A percentile compares a stretch with the other conserved stretches of the same genome.
phyloP scores from a whole-genome alignment of 2,113 vertebrate genomes.

The Nicator chloris region DNA sequence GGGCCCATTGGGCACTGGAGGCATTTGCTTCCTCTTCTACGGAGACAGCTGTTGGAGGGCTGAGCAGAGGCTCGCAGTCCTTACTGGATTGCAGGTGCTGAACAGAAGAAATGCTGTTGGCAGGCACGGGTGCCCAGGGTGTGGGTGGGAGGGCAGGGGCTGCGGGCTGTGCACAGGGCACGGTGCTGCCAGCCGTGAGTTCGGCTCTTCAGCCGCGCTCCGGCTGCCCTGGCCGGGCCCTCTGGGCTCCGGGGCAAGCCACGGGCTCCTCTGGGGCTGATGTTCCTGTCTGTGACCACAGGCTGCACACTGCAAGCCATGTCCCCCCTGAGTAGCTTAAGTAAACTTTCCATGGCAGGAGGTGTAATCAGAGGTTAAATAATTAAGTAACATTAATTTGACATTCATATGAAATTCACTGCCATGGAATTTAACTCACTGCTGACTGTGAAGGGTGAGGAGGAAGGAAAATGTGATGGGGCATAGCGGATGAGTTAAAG shows the following conservation, averaged over 20 bases:
- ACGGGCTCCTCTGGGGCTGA: fast-evolving
- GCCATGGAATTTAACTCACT: fast-evolving
- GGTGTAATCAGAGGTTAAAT: background rate
- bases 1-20: background rate
- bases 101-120: fast-evolving
- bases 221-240: background rate
- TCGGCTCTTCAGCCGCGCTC: background rate
- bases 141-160: fast-evolving
- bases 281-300: background rate
- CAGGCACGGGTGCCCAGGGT: fast-evolving
- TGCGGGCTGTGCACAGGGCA: fast-evolving
- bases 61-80: too few species aligned
- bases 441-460: background rate
- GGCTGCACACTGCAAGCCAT: background rate
- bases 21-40: background rate
- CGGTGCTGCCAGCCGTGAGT: fast-evolving
- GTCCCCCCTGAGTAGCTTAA: background rate
- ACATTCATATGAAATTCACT: background rate
- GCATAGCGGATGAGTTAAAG: background rate
- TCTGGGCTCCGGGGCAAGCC: background rate
- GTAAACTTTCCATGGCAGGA: background rate
- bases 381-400: background rate
- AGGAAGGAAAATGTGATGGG: background rate
- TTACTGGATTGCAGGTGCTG: fast-evolving
- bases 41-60: background rate